Evolutionary conservation across 2,888 invertebrate genomes (phyloP), one percentile per base, ranked within the genome.

Genomic region (Liodrosophila aerea): DNA sequence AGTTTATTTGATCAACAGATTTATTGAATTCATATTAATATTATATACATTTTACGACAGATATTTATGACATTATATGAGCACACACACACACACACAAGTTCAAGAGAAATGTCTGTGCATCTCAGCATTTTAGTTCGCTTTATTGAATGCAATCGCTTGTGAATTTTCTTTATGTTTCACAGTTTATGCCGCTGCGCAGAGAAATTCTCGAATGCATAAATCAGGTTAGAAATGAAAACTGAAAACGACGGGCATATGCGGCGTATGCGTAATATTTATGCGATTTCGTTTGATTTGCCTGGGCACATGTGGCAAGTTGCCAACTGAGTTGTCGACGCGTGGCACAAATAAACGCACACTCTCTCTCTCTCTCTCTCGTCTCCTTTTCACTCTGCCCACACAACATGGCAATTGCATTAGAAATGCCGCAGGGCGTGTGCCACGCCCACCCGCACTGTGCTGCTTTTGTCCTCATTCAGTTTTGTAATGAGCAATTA

Each of bases 391-490:
- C 22, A 5, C 22, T 22, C 22, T 22, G 3, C 5, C 22, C 63
- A 65, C 56, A 64, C 61, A 67, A 78, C 81, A 82, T 63, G 72
- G 65, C 63, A 76, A 82, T 81, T 66, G 74, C 82, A 82, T 82
- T 82, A 78, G 68, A 49, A 47, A 34, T 16, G 43, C 34, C 40
- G 54, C 53, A 40, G 57, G 12, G 30, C n/a, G 13, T 36, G 33
- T n/a, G 33, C 12, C 52, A 41, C 11, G 9, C 13, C 1, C 12
- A 12, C 34, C 29, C 29, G 16, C 51, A 22, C 36, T 15, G 22
- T 9, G 11, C 22, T 27, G 27, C 9, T 39, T 39, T 15, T 50
- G 33, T 51, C 31, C 49, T 43, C 46, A 58, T 41, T 33, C 53
- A 43, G 27, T 18, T 22, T 22, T 52, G 54, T 64, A 67, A 70